A percentile compares a stretch with the other conserved stretches of the same genome.
Evolutionary conservation across 2,888 invertebrate species (phyloP).

Genomic region (Drosophila meridionalis): DNA sequence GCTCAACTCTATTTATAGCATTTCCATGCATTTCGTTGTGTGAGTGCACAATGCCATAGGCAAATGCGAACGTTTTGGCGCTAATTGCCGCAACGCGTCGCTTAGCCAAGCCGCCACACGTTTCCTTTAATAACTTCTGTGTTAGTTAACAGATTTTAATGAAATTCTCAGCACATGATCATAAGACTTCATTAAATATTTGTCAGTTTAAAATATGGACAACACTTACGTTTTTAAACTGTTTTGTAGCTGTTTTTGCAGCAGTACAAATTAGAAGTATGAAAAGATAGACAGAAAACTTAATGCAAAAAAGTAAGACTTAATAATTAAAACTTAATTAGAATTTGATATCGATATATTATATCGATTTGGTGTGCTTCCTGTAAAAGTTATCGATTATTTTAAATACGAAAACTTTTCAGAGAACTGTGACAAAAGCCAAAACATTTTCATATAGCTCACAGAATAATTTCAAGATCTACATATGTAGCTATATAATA

Average conservation of each 20-base stretch:
- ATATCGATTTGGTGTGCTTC: too few species aligned
- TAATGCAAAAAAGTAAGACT: too few species aligned
- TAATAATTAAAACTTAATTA: too few species aligned
- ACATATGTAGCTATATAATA: not conserved
- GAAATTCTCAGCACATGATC: not conserved
- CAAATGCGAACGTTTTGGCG: not conserved
- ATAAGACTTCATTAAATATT: not conserved
- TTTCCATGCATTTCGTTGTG: not conserved
- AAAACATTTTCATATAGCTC: slow-evolving; percentile 1
- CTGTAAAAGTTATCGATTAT: too few species aligned
- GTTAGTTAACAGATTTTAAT: not conserved
- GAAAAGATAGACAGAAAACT: too few species aligned
- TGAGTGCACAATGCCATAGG: not conserved
- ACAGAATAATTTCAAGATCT: not conserved
- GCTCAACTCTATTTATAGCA: not conserved
- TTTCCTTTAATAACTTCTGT: not conserved
- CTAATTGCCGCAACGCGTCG: not conserved
- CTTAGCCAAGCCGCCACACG: not conserved
- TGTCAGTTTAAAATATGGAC: too few species aligned
- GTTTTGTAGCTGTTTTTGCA: too few species aligned
- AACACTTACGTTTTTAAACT: too few species aligned
- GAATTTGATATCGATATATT: too few species aligned
- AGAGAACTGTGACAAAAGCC: not conserved
- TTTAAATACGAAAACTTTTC: not conserved
- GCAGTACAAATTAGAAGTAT: too few species aligned